phyloP scores from a whole-genome alignment of 2,888 invertebrate genomes.

The Chelonus formosanus region DNA sequence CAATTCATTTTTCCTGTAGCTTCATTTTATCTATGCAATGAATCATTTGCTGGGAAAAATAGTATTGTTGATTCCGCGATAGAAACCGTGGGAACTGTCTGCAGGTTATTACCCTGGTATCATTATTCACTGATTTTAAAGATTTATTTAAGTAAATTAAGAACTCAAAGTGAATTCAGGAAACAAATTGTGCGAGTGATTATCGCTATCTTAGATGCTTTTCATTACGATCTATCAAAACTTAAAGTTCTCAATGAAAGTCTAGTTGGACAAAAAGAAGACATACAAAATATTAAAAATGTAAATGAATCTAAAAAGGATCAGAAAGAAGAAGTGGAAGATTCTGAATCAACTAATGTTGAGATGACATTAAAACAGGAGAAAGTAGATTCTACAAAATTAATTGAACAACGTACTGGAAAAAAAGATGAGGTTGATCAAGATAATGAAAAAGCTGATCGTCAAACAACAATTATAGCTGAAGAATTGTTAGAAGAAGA shows the following conservation, averaged over 20 bases:
- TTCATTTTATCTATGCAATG: conserved; percentile 80
- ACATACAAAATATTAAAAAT: neutral
- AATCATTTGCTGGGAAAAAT: conserved; percentile 79
- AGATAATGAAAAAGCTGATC: conserved; percentile 48
- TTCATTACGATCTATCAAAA: conserved; percentile 88
- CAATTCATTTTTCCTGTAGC: conserved; percentile 88
- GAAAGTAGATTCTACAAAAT: too few species aligned
- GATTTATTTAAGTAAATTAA: conserved; percentile 80
- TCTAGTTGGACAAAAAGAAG: conserved; percentile 27
- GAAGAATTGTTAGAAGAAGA: conserved; percentile 64
- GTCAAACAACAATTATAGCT: conserved; percentile 30
- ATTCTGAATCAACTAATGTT: too few species aligned
- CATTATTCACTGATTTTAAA: conserved; percentile 86
- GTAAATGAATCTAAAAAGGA: conserved; percentile 27
- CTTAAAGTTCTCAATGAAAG: conserved; percentile 54
- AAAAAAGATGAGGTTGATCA: conserved; percentile 39
- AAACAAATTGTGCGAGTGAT: conserved; percentile 83
- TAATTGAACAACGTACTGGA: too few species aligned
- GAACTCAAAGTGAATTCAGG: conserved; percentile 77
- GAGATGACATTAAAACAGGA: too few species aligned
- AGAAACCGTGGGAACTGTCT: conserved; percentile 80
- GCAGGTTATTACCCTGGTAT: conserved; percentile 86
- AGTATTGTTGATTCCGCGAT: conserved; percentile 86
- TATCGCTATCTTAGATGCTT: conserved; percentile 84
- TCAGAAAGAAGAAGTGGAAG: too few species aligned